A percentile compares a stretch with the other conserved stretches of the same genome.
Conservation (phyloP, 1,140 invertebrate species). For the Panulirus ornatus region DNA sequence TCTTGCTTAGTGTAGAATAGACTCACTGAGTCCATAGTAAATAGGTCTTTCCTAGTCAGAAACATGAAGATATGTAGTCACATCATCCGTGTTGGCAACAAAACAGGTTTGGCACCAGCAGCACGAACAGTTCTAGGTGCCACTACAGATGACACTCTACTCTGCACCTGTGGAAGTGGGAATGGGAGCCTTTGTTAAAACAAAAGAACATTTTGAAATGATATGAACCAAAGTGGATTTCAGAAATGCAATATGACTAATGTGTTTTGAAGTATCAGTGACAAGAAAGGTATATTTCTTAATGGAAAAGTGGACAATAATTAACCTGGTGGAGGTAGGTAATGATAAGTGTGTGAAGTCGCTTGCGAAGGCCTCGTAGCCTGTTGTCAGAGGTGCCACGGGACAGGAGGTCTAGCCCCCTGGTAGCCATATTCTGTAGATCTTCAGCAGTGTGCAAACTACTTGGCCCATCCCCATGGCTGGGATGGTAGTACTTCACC, state of each 20-base stretch:
- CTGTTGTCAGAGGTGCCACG: slow-evolving; percentile 47
- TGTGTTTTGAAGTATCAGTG: no score
- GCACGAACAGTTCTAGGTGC: slow-evolving; percentile 15
- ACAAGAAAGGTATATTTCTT: background rate
- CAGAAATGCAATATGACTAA: background rate
- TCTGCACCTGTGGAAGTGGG: background rate
- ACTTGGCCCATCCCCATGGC: background rate
- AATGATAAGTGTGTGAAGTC: slow-evolving; percentile 43
- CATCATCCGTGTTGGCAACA: background rate
- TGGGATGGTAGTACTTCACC: slow-evolving; percentile 15
- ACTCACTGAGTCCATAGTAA: no score
- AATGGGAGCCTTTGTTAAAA: background rate
- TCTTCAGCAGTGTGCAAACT: background rate
- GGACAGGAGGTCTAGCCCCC: slow-evolving; percentile 40
- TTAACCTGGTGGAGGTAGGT: slow-evolving; percentile 32
- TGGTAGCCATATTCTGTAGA: slow-evolving; percentile 11
- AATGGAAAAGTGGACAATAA: background rate
- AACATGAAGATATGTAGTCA: background rate
- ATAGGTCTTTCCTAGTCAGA: no score
- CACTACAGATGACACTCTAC: slow-evolving; percentile 13
- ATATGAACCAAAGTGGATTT: background rate
- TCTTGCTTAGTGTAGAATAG: no score
- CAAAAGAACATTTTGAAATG: background rate
- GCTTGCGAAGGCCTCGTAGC: slow-evolving; percentile 42
- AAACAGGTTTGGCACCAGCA: slow-evolving; percentile 20